Percentiles rank a stretch among this genome's conserved stretches.
These are phyloP conservation scores for Spea bombifrons DNA, from an alignment of 2,113 vertebrate species.

Conservation along the genomic window DNA sequence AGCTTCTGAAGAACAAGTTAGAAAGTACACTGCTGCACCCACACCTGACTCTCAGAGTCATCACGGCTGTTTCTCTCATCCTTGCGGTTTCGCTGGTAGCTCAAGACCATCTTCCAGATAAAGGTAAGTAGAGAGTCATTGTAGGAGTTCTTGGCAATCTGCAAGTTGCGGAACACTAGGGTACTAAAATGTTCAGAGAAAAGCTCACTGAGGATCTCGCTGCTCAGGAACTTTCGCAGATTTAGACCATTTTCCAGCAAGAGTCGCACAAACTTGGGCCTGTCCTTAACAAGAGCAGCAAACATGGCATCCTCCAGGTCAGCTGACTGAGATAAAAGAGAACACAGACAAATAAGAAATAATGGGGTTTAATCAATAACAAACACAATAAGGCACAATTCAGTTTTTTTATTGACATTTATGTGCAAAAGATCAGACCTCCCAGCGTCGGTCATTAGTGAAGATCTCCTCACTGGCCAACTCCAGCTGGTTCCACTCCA, in stretches of 20 bases:
- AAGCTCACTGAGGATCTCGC: slow-evolving; percentile 76
- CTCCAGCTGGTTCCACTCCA: slow-evolving; percentile 78
- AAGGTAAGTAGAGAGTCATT: slow-evolving; percentile 71
- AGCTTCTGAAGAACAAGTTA: too few relatives aligned
- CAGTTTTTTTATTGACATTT: too few relatives aligned
- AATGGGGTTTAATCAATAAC: neutral
- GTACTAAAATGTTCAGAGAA: slow-evolving; percentile 78
- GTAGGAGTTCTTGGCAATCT: slow-evolving; percentile 76
- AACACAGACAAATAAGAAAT: neutral
- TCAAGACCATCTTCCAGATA: slow-evolving; percentile 74
- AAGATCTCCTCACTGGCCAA: slow-evolving; percentile 74
- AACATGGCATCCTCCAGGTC: slow-evolving; percentile 91
- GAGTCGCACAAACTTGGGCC: slow-evolving; percentile 86
- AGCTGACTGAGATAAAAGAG: slow-evolving; percentile 68
- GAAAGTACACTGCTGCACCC: slow-evolving; percentile 33
- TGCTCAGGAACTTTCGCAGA: slow-evolving; percentile 79
- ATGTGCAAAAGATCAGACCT: slow-evolving; percentile 56
- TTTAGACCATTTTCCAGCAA: slow-evolving; percentile 88
- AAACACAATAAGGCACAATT: too few relatives aligned
- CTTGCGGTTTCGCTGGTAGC: slow-evolving; percentile 68
- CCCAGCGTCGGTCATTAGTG: slow-evolving; percentile 73
- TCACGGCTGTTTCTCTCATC: slow-evolving; percentile 68
- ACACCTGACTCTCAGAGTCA: slow-evolving; percentile 60
- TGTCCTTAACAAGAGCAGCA: slow-evolving; percentile 83
- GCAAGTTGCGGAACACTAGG: slow-evolving; percentile 76